A percentile compares a stretch with the other conserved stretches of the same genome.
Conservation (phyloP, 1,140 invertebrate genomes). For the Berghia stephanieae region DNA sequence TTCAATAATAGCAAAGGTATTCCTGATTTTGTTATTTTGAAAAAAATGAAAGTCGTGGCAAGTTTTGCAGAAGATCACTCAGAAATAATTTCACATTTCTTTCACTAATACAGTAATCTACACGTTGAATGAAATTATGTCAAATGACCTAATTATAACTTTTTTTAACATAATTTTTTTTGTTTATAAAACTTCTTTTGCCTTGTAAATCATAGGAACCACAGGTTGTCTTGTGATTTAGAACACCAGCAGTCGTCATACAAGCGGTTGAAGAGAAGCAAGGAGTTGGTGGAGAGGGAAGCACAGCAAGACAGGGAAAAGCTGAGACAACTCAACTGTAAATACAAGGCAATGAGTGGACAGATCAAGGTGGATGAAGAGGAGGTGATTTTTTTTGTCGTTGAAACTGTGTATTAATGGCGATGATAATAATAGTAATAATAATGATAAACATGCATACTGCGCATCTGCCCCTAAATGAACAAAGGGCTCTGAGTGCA, state of each 20-base stretch:
- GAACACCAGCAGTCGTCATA: slow-evolving; percentile 50
- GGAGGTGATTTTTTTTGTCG: slow-evolving; percentile 46
- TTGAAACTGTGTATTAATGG: neutral
- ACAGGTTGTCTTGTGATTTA: slow-evolving; percentile 46
- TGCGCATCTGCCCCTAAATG: neutral
- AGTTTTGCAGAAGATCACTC: no score
- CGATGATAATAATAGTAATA: neutral
- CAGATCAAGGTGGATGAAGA: slow-evolving; percentile 62
- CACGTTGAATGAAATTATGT: no score
- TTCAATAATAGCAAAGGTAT: no score
- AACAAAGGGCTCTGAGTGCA: no score
- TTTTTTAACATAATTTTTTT: no score
- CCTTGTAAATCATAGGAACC: slow-evolving; percentile 45
- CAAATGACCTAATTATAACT: no score
- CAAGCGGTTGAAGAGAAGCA: slow-evolving; percentile 42
- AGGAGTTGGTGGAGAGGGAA: slow-evolving; percentile 48
- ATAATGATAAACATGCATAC: neutral
- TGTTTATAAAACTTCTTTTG: neutral
- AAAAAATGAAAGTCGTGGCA: no score
- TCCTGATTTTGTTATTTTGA: no score
- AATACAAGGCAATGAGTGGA: slow-evolving; percentile 47
- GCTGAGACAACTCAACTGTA: slow-evolving; percentile 48
- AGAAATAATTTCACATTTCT: no score
- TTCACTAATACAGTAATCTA: no score
- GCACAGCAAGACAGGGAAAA: slow-evolving; percentile 52